Conservation (phyloP, 64 coral and sea anemone genomes). For the Stylophora pistillata region DNA sequence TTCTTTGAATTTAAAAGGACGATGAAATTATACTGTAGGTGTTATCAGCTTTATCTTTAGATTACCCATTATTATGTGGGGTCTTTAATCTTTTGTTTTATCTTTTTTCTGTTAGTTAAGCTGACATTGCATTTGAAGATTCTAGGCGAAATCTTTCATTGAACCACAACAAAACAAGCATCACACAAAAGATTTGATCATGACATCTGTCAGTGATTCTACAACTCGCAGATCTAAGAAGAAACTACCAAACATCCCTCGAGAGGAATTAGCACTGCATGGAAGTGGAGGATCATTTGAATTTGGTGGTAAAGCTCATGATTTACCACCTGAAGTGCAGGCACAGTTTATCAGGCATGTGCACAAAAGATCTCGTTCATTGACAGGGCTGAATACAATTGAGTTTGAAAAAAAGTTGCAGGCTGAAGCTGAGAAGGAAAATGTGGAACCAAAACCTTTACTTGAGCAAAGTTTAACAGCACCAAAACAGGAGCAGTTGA, state of each 20-base stretch:
- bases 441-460: slow-evolving; percentile 3
- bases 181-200: not conserved
- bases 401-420: slow-evolving; percentile 39
- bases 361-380: slow-evolving; percentile 76
- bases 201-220: slow-evolving; percentile 14
- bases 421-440: slow-evolving; percentile 33
- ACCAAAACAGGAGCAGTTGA: not conserved
- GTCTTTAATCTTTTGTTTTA: too few species aligned
- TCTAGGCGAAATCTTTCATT: too few species aligned
- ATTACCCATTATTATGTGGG: too few species aligned
- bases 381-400: slow-evolving; percentile 63
- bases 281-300: not conserved
- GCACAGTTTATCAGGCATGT: slow-evolving; percentile 71
- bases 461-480: not conserved
- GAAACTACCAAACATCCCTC: slow-evolving; percentile 74
- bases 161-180: not conserved
- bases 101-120: too few species aligned
- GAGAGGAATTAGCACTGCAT: slow-evolving; percentile 56
- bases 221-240: slow-evolving; percentile 32
- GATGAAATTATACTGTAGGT: too few species aligned
- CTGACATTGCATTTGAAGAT: not conserved
- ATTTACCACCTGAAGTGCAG: slow-evolving; percentile 78
- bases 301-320: slow-evolving; percentile 14
- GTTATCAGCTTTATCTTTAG: too few species aligned
- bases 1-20: too few species aligned